These are phyloP conservation scores for Thysanoteuthis rhombus DNA, from an alignment of 2,888 invertebrate species.

Conservation along the genomic window DNA sequence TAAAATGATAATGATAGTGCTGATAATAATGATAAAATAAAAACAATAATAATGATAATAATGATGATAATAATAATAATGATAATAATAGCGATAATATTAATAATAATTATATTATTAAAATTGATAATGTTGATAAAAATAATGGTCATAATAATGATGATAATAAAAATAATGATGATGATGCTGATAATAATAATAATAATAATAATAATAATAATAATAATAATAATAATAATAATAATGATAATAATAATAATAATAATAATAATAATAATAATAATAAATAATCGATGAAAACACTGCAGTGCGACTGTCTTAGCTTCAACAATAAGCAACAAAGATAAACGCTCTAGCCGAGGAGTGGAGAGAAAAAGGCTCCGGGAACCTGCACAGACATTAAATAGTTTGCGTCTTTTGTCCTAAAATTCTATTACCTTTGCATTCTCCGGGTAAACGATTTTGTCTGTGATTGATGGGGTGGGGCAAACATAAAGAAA, in stretches of 20 bases:
- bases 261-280: background rate
- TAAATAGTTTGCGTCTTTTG: background rate
- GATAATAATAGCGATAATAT: too few relatives aligned
- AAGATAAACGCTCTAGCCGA: background rate
- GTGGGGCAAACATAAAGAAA: background rate
- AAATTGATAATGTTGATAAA: too few relatives aligned
- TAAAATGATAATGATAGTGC: too few relatives aligned
- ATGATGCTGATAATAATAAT: too few relatives aligned
- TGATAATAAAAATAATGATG: too few relatives aligned
- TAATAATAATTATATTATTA: too few relatives aligned
- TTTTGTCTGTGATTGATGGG: background rate
- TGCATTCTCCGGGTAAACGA: background rate
- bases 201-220: too few relatives aligned
- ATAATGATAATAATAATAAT: background rate
- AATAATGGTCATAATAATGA: too few relatives aligned
- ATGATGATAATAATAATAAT: too few relatives aligned
- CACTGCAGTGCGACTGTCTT: background rate
- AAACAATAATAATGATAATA: too few relatives aligned
- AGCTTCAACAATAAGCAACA: background rate
- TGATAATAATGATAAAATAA: too few relatives aligned
- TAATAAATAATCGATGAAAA: background rate
- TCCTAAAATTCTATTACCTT: background rate
- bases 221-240: too few relatives aligned
- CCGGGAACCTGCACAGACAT: background rate
- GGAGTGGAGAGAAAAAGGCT: background rate